Evolutionary conservation across 2,888 invertebrate species (phyloP).

Genomic region (Acanthosoma haemorrhoidale): DNA sequence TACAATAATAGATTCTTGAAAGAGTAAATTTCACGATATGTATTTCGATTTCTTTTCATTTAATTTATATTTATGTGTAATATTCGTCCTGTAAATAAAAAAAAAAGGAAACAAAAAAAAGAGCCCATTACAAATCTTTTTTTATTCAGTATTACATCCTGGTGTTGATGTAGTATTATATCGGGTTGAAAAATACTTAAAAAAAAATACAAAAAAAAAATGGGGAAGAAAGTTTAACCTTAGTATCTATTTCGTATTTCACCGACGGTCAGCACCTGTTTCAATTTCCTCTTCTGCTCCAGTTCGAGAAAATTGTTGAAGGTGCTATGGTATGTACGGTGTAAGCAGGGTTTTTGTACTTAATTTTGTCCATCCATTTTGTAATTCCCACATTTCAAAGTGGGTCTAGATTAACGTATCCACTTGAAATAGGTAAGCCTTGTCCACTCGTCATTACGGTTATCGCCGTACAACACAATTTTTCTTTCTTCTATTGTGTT

Average conservation of each 20-base stretch:
- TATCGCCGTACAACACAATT: slow-evolving; percentile 8
- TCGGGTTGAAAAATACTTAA: background rate
- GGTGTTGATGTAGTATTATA: slow-evolving; percentile 25
- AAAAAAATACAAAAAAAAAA: background rate
- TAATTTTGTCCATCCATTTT: slow-evolving; percentile 38
- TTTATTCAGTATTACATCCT: slow-evolving; percentile 28
- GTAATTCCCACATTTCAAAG: slow-evolving; percentile 17
- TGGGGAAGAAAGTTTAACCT: slow-evolving; percentile 5
- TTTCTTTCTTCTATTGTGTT: slow-evolving; percentile 15
- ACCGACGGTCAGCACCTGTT: slow-evolving; percentile 28
- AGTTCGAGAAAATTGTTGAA: slow-evolving; percentile 26
- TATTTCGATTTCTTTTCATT: slow-evolving; percentile 16
- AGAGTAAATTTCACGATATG: background rate
- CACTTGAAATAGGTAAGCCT: slow-evolving; percentile 28
- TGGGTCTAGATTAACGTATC: slow-evolving; percentile 30
- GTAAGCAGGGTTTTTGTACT: slow-evolving; percentile 38
- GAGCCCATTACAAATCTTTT: slow-evolving; percentile 9
- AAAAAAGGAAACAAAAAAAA: too few relatives aligned
- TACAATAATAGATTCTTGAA: slow-evolving; percentile 9
- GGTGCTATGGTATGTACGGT: slow-evolving; percentile 12
- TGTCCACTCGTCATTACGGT: slow-evolving; percentile 19
- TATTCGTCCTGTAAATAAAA: slow-evolving; percentile 28
- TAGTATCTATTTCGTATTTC: slow-evolving; percentile 21
- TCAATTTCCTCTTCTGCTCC: slow-evolving; percentile 22
- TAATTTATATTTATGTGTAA: slow-evolving; percentile 24